Evolutionary conservation across 2,113 vertebrate genomes (phyloP).

Genomic region (Podarcis cretensis): DNA sequence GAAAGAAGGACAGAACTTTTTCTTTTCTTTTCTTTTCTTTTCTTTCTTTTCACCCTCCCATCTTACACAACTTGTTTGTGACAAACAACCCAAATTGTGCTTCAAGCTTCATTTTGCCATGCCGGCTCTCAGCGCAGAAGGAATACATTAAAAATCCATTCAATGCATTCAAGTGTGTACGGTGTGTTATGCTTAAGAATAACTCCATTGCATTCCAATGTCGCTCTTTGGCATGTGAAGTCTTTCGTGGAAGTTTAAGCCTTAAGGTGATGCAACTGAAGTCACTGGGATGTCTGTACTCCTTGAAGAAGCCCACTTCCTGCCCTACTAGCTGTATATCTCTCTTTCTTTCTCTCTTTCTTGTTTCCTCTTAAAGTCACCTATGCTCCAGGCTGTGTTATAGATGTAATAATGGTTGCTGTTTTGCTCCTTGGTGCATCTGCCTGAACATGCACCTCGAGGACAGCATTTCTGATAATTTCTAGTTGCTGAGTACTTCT

Average conservation of each 20-base stretch:
- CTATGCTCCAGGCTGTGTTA: too few relatives aligned
- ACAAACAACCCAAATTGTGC: conserved; percentile 41
- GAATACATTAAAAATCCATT: conserved; percentile 47
- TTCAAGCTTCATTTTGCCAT: conserved; percentile 51
- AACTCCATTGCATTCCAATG: neutral
- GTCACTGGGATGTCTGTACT: neutral
- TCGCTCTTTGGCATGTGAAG: conserved; percentile 19
- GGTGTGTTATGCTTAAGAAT: conserved; percentile 43
- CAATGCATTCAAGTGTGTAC: conserved; percentile 14
- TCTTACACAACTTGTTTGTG: conserved; percentile 38
- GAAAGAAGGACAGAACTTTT: too few relatives aligned
- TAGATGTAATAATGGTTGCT: too few relatives aligned
- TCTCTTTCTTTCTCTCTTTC: too few relatives aligned
- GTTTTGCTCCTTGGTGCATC: neutral
- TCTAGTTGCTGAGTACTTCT: neutral
- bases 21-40: too few relatives aligned
- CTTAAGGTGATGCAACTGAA: neutral
- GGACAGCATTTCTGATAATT: neutral
- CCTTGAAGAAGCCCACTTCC: neutral
- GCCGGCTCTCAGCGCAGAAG: conserved; percentile 26
- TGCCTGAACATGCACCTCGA: neutral
- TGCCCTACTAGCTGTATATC: too few relatives aligned
- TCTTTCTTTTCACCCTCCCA: conserved; percentile 31
- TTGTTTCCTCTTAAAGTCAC: too few relatives aligned
- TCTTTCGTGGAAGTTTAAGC: conserved; percentile 24